These are phyloP conservation scores for Gavia stellata DNA, from an alignment of 2,113 vertebrate genomes.

Conservation along the genomic window DNA sequence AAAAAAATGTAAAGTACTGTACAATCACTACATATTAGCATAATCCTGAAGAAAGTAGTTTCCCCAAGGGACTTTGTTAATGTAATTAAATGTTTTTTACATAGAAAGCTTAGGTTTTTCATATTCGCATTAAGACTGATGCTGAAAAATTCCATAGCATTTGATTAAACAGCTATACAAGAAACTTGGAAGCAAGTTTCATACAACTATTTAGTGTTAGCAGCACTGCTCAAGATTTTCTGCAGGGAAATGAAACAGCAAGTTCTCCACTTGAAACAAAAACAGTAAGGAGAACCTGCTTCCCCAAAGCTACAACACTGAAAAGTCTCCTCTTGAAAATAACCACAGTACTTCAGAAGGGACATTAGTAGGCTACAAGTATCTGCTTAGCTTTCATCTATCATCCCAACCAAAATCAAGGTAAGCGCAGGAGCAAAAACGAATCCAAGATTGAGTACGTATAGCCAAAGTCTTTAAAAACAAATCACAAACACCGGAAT, in stretches of 20 bases:
- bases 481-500: background rate
- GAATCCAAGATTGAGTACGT: rapidly evolving
- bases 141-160: background rate
- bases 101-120: background rate
- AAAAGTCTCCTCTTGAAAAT: background rate
- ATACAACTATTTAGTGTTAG: background rate
- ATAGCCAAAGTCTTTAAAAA: background rate
- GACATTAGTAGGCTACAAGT: background rate
- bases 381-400: background rate
- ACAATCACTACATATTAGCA: background rate
- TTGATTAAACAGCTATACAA: background rate
- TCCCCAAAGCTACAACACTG: background rate
- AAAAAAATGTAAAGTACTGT: background rate
- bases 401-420: background rate
- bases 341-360: background rate
- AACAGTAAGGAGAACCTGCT: background rate
- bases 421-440: background rate
- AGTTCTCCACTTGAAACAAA: background rate
- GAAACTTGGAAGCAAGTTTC: background rate
- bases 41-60: background rate
- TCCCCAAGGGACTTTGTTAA: background rate
- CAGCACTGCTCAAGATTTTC: background rate
- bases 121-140: background rate
- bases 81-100: background rate
- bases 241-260: background rate